phyloP scores from a whole-genome alignment of 1,140 invertebrate genomes.

The Ips nitidus region DNA sequence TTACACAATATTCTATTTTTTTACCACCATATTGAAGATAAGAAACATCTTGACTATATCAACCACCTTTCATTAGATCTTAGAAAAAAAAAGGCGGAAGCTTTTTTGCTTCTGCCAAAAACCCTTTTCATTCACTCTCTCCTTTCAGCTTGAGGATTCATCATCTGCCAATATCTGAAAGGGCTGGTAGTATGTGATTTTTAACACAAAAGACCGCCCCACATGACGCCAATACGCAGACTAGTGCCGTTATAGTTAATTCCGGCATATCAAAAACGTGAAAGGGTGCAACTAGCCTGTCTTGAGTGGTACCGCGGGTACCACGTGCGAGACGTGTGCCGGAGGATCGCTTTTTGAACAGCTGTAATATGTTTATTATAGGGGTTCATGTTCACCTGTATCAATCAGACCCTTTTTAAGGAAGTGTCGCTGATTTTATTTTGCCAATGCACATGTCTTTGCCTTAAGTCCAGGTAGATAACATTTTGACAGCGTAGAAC shows the following conservation, averaged over 20 bases:
- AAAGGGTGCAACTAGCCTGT: constrained; percentile 23
- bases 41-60: too few relatives aligned
- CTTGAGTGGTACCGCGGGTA: background rate
- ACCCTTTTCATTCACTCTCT: too few relatives aligned
- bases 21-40: too few relatives aligned
- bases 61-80: too few relatives aligned
- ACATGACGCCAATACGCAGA: constrained; percentile 14
- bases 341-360: constrained; percentile 8
- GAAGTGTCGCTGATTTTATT: too few relatives aligned
- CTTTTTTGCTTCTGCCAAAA: too few relatives aligned
- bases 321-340: constrained; percentile 20
- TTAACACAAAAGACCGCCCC: constrained; percentile 6
- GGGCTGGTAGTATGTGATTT: constrained; percentile 23
- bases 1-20: too few relatives aligned
- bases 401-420: too few relatives aligned
- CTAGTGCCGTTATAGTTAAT: constrained; percentile 15
- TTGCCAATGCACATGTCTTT: too few relatives aligned
- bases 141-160: background rate
- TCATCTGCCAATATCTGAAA: constrained; percentile 13
- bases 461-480: too few relatives aligned
- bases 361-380: constrained; percentile 7
- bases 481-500: too few relatives aligned
- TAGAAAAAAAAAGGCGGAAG: too few relatives aligned
- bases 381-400: constrained; percentile 16
- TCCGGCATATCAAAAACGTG: constrained; percentile 11